Percentiles rank a stretch among this genome's conserved stretches.
Evolutionary conservation across 92 coral and sea anemone genomes (phyloP).

Genomic region (Porites divaricata): DNA sequence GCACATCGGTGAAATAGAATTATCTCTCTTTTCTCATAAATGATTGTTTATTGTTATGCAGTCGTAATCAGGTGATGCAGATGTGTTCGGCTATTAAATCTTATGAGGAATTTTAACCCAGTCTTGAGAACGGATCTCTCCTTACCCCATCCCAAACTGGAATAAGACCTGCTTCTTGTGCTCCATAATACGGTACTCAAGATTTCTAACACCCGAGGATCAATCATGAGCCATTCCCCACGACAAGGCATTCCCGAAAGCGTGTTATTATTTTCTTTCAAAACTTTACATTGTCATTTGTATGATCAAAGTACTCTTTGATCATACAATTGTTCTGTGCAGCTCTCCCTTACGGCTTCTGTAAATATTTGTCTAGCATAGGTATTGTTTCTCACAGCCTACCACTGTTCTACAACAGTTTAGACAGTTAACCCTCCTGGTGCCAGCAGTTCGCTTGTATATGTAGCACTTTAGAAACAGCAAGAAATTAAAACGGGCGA

Average conservation of each 20-base stretch:
- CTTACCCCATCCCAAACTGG: slow-evolving; percentile 33
- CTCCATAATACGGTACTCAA: background rate
- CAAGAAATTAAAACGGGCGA: background rate
- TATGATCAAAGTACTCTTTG: slow-evolving; percentile 34
- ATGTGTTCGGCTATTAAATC: slow-evolving; percentile 52
- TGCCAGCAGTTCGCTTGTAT: slow-evolving; percentile 15
- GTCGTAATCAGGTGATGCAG: slow-evolving; percentile 80
- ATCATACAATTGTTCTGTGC: slow-evolving; percentile 17
- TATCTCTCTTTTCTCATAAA: slow-evolving; percentile 30
- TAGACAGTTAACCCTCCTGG: slow-evolving; percentile 19
- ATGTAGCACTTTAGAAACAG: background rate
- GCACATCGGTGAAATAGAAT: slow-evolving; percentile 37
- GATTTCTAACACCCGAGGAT: background rate
- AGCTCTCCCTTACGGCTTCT: slow-evolving; percentile 15
- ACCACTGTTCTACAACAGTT: slow-evolving; percentile 21
- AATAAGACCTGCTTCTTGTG: background rate
- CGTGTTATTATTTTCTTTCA: slow-evolving; percentile 34
- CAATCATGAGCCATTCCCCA: slow-evolving; percentile 13
- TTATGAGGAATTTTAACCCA: background rate
- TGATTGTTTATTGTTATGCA: slow-evolving; percentile 84
- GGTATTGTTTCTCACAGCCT: slow-evolving; percentile 18
- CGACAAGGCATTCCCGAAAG: slow-evolving; percentile 32
- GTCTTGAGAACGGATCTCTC: background rate
- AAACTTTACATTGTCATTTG: slow-evolving; percentile 26
- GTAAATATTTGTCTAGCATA: slow-evolving; percentile 42